These are phyloP conservation scores for Cheilosia soror DNA, from an alignment of 2,888 invertebrate species.

Conservation along the genomic window DNA sequence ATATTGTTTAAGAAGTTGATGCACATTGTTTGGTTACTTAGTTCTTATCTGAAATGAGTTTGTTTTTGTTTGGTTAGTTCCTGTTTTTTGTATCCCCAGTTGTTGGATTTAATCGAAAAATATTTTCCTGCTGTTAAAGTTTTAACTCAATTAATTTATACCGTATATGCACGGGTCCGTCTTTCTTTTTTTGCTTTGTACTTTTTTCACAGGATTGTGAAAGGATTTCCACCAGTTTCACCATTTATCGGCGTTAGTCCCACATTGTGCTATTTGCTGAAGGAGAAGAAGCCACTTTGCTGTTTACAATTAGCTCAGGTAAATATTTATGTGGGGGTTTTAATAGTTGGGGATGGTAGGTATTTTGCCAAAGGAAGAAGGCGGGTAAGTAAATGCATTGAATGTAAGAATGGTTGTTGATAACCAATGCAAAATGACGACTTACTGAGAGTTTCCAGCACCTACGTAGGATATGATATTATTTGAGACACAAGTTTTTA, in stretches of 20 bases:
- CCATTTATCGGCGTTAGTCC: conserved; percentile 99
- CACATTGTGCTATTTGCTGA: conserved; percentile 97
- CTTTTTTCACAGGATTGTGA: conserved; percentile 90
- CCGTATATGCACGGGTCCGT: conserved; percentile 1
- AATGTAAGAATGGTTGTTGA: no score
- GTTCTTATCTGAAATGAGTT: conserved; percentile 27
- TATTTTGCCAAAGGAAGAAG: not conserved
- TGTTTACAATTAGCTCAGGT: conserved; percentile 97
- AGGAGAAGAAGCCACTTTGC: conserved; percentile 97
- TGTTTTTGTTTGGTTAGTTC: conserved; percentile 30
- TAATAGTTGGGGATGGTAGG: not conserved
- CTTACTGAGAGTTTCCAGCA: no score
- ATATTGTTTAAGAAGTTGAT: conserved; percentile 36
- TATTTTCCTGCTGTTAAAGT: conserved; percentile 39
- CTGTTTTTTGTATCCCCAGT: conserved; percentile 31
- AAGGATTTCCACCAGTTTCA: conserved; percentile 98
- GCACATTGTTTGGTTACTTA: conserved; percentile 53
- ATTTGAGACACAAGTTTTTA: no score
- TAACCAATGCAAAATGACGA: no score
- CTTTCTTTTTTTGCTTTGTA: conserved; percentile 12
- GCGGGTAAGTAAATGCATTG: no score
- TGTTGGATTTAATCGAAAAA: conserved; percentile 40
- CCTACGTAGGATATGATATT: no score
- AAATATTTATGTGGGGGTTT: conserved; percentile 59
- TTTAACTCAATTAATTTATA: conserved; percentile 34